These are phyloP conservation scores for Trinectes maculatus DNA, from an alignment of 2,113 vertebrate species.

Conservation along the genomic window DNA sequence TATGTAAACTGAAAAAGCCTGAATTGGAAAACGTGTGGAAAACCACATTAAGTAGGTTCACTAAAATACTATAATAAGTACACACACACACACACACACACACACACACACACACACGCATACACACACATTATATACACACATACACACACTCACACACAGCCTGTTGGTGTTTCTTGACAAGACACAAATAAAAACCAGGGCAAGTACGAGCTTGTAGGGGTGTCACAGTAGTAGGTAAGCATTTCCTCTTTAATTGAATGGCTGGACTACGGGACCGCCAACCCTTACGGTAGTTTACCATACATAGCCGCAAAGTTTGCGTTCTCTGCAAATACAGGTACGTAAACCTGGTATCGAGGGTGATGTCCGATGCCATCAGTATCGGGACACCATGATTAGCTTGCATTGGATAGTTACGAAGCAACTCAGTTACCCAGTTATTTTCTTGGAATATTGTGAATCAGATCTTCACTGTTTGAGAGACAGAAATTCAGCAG, in stretches of 20 bases:
- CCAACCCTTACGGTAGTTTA: too few species aligned
- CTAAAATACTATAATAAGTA: too few species aligned
- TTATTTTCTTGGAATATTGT: not conserved
- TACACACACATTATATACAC: not conserved
- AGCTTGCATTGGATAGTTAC: conserved; percentile 26
- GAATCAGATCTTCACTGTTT: conserved; percentile 14
- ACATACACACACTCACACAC: not conserved
- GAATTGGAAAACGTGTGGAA: too few species aligned
- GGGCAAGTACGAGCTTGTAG: not conserved
- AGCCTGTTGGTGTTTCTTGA: not conserved
- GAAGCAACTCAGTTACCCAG: conserved; percentile 28
- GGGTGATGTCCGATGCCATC: too few species aligned
- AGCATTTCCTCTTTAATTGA: too few species aligned
- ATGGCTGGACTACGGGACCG: too few species aligned
- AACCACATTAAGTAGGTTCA: too few species aligned
- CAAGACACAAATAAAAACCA: not conserved
- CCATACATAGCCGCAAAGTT: too few species aligned
- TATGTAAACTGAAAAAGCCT: conserved; percentile 1
- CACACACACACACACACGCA: not conserved
- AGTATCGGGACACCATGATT: too few species aligned
- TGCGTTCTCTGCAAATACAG: too few species aligned
- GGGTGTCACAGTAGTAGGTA: too few species aligned
- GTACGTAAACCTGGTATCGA: too few species aligned
- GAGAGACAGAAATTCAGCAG: not conserved
- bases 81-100: not conserved